phyloP scores from a whole-genome alignment of 2,888 invertebrate species.

The Rosalia funebris region DNA sequence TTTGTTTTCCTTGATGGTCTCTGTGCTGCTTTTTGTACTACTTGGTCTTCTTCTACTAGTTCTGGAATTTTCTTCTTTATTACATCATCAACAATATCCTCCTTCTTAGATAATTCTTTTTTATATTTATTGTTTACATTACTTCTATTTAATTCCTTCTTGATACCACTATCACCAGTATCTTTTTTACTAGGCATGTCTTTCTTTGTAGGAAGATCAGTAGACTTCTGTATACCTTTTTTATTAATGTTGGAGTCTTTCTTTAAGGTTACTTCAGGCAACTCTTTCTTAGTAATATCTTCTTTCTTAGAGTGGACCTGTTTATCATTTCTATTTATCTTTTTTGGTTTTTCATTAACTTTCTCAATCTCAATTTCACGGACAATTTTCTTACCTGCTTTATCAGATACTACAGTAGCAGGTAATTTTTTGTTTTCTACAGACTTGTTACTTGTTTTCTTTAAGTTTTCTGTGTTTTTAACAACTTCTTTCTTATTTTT shows the following conservation, averaged over 20 bases:
- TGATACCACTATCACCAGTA: neutral
- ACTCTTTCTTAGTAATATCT: conserved; percentile 34
- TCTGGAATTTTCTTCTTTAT: conserved; percentile 29
- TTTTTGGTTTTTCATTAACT: conserved; percentile 23
- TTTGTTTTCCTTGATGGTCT: conserved; percentile 77
- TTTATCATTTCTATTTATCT: conserved; percentile 27
- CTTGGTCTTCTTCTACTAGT: conserved; percentile 22
- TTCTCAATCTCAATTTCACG: conserved; percentile 1
- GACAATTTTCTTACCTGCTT: neutral
- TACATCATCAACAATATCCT: conserved; percentile 29
- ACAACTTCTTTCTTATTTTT: conserved; percentile 31
- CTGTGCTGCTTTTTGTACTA: conserved; percentile 28
- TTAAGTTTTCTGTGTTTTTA: conserved; percentile 32
- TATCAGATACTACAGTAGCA: neutral
- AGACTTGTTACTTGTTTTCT: conserved; percentile 30
- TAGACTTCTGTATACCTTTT: neutral
- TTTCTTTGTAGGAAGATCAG: conserved; percentile 18
- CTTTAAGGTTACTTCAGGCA: conserved; percentile 23
- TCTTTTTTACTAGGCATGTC: conserved; percentile 37
- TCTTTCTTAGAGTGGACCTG: conserved; percentile 14
- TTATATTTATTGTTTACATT: conserved; percentile 35
- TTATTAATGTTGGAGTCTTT: conserved; percentile 17
- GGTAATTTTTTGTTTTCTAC: conserved; percentile 2
- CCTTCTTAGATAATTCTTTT: conserved; percentile 42
- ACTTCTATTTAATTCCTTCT: conserved; percentile 7